These are phyloP conservation scores for Zaprionus obscuricornis DNA, from an alignment of 2,888 invertebrate genomes.

Conservation along the genomic window DNA sequence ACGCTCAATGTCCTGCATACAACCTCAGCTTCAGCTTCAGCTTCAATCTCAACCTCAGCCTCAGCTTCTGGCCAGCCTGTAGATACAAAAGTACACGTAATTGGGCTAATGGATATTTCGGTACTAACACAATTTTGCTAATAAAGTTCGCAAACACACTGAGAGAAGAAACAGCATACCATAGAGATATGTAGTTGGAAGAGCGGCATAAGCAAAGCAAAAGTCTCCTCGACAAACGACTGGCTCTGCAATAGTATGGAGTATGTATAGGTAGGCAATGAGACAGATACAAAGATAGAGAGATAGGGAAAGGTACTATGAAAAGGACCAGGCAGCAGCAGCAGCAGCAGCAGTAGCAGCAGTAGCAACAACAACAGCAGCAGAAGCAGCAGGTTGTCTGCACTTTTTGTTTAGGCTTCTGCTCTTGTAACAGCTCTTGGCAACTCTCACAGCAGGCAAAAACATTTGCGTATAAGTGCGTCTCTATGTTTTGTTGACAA, in stretches of 20 bases:
- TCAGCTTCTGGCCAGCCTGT: constrained; percentile 22
- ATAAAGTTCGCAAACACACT: constrained; percentile 74
- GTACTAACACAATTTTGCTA: constrained; percentile 78
- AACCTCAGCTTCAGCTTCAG: no score
- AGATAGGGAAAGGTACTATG: not conserved
- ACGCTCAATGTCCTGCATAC: no score
- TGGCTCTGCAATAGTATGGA: no score
- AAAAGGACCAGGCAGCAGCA: constrained; percentile 12
- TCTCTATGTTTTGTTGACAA: constrained; percentile 75
- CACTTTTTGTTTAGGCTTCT: constrained; percentile 59
- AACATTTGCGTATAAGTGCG: constrained; percentile 65
- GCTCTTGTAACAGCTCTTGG: constrained; percentile 19
- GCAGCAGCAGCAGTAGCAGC: not conserved
- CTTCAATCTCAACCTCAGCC: no score
- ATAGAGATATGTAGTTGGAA: not conserved
- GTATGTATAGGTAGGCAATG: no score
- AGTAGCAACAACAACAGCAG: constrained; percentile 18
- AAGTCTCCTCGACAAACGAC: constrained; percentile 13
- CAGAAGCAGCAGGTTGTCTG: constrained; percentile 53
- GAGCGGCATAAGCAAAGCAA: constrained; percentile 36
- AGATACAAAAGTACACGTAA: constrained; percentile 76
- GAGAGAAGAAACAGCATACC: constrained; percentile 1
- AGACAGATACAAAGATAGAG: no score
- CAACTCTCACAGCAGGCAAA: constrained; percentile 32
- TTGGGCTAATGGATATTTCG: constrained; percentile 77